phyloP scores from a whole-genome alignment of 35 echinoderm and acorn worm genomes.

The Stichopus chloronotus region DNA sequence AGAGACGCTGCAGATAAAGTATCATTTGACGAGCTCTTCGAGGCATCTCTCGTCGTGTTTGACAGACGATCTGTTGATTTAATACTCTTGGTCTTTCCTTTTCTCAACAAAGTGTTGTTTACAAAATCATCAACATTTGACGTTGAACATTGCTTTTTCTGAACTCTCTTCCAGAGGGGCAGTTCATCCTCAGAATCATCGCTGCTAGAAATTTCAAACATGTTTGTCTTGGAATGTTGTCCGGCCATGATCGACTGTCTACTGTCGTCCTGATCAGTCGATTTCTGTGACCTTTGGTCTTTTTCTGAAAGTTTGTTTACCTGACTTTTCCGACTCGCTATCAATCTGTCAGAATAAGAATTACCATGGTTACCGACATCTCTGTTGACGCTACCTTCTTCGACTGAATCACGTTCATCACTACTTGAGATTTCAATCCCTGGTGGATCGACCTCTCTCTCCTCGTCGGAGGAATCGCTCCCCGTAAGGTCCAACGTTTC shows the following conservation, averaged over 20 bases:
- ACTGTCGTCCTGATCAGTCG: neutral
- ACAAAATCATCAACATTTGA: neutral
- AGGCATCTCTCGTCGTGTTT: neutral
- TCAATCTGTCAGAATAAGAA: neutral
- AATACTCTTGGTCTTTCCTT: neutral
- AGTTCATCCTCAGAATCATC: slow-evolving; percentile 55
- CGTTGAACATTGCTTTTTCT: neutral
- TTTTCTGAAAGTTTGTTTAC: neutral
- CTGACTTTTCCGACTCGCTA: neutral
- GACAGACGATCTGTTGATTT: neutral
- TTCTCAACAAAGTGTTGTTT: neutral
- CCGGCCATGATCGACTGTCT: neutral
- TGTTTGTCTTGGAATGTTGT: neutral
- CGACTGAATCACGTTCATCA: slow-evolving; percentile 18
- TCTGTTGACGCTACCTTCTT: neutral
- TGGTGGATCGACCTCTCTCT: neutral
- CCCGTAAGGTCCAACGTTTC: neutral
- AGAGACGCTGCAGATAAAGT: neutral
- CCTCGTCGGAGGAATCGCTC: neutral
- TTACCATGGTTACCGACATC: neutral
- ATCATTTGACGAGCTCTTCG: neutral
- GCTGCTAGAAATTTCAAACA: slow-evolving; percentile 46
- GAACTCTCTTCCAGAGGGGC: slow-evolving; percentile 41
- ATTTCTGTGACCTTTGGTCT: neutral
- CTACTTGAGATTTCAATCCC: slow-evolving; percentile 29